phyloP scores from a whole-genome alignment of 2,113 vertebrate species.

The Paramisgurnus dabryanus region DNA sequence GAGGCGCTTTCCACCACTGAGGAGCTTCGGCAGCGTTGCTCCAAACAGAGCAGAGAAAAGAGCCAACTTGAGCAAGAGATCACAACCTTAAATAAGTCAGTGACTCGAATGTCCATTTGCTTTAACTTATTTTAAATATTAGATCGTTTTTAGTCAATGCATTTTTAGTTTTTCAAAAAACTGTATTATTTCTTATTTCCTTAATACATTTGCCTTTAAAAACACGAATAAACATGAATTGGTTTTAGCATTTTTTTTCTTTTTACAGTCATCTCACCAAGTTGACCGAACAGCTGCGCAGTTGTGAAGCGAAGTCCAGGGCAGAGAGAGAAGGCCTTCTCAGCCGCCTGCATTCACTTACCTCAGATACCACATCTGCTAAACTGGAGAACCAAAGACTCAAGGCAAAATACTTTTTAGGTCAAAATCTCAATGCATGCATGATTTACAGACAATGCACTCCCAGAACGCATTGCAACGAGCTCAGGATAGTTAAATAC shows the following conservation, averaged over 20 bases:
- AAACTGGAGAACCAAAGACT: slow-evolving; percentile 84
- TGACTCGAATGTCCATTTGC: background rate
- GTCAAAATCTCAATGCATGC: background rate
- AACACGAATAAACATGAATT: too few relatives aligned
- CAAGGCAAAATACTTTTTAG: slow-evolving; percentile 66
- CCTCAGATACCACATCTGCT: slow-evolving; percentile 68
- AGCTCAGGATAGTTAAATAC: too few relatives aligned
- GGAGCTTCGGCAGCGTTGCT: slow-evolving; percentile 78
- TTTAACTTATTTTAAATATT: background rate
- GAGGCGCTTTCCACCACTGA: slow-evolving; percentile 79
- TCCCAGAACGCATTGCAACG: background rate
- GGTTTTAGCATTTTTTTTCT: background rate
- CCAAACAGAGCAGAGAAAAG: slow-evolving; percentile 79
- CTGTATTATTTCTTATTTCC: too few relatives aligned
- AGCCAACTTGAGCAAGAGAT: slow-evolving; percentile 79
- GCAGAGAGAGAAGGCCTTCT: slow-evolving; percentile 75
- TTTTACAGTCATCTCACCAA: slow-evolving; percentile 77
- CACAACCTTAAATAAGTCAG: slow-evolving; percentile 79
- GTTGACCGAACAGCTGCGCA: slow-evolving; percentile 71
- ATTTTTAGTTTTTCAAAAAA: too few relatives aligned
- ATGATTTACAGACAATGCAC: background rate
- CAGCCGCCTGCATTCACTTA: slow-evolving; percentile 76
- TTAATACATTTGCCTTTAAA: too few relatives aligned
- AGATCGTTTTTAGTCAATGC: too few relatives aligned
- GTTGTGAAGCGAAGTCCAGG: slow-evolving; percentile 75